Base-by-base conservation (phyloP, 2,888 invertebrate species). In the Drosophila fungiperda region DNA sequence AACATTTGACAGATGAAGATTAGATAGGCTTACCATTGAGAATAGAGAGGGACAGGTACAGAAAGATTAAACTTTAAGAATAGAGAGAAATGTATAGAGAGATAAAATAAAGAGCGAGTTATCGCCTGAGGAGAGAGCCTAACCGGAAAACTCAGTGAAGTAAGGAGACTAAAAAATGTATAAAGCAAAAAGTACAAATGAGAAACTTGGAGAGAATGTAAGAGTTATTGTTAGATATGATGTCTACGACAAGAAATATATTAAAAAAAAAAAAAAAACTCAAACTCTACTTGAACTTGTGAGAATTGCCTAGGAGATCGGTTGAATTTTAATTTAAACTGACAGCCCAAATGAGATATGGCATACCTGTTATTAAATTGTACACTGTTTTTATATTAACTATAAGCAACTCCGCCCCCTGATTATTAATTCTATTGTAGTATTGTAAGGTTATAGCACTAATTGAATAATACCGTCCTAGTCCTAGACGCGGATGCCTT, bases 401-500 rank as follows among this genome's bases (percentile, higher is more conserved):
- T 45, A 23, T 20, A 23, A 26, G 9, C 40, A 35, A n/a, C 52
- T 26, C 45, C 29, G 7, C 29, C 33, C 33, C 33, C 35, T 23
- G 29, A 45, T 45, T 15, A 23, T 48, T 60, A 32, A 12, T 7
- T 7, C 3, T n/a, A 1, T 15, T 45, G 38, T 61, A 53, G 58
- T 42, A 33, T 38, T 70, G 9, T 49, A 38, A 54, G 26, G 5
- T 23, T 50, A 15, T 75, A 68, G 36, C n/a, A n/a, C 55, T 55
- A 76, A 50, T 20, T 8, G 11, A 40, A 65, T 29, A 29, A 75
- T 42, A 73, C 68, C 70, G 68, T 68, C 68, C 94, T 58, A 98
- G 99, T 98, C 94, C 94, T 99, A 94, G 99, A 99, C 94, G 98
- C 98, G 91, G 97, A 97, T 90, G 98, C 99, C 69, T 99, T 99